Percentiles rank a stretch among this genome's conserved stretches.
phyloP scores from a whole-genome alignment of 2,888 invertebrate genomes.

The Archips crataeganus region DNA sequence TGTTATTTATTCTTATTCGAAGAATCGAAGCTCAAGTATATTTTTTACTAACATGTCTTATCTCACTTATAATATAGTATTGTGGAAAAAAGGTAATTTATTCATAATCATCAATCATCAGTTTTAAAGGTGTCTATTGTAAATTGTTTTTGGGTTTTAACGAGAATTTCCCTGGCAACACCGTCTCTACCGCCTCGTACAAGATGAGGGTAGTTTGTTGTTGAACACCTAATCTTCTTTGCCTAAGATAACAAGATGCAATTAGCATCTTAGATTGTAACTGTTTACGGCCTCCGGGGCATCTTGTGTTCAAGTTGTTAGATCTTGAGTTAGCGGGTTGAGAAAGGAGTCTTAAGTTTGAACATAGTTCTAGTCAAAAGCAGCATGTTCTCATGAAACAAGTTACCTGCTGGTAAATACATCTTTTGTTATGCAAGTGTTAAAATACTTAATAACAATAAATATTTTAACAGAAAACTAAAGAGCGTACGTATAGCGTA shows the following conservation, averaged over 20 bases:
- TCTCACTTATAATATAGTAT: no score
- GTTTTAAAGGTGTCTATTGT: no score
- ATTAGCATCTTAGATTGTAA: constrained; percentile 61
- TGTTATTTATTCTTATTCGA: no score
- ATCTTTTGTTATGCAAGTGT: no score
- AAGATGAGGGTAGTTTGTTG: constrained; percentile 69
- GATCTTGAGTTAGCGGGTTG: background rate
- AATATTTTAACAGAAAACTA: background rate
- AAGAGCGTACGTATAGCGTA: background rate
- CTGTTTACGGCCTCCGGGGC: constrained; percentile 54
- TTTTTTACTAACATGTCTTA: no score
- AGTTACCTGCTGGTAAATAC: background rate
- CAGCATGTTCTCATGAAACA: background rate
- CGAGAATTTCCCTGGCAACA: background rate
- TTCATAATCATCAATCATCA: no score
- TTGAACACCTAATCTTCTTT: constrained; percentile 63
- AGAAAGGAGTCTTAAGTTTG: background rate
- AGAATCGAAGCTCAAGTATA: no score
- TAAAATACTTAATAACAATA: background rate
- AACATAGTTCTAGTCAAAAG: background rate
- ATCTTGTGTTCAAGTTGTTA: constrained; percentile 23
- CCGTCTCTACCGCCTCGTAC: constrained; percentile 54
- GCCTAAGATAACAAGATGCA: constrained; percentile 68
- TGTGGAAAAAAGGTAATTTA: no score
- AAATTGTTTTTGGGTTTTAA: background rate